phyloP scores from a whole-genome alignment of 2,888 invertebrate species.

The Synergus umbraculus region DNA sequence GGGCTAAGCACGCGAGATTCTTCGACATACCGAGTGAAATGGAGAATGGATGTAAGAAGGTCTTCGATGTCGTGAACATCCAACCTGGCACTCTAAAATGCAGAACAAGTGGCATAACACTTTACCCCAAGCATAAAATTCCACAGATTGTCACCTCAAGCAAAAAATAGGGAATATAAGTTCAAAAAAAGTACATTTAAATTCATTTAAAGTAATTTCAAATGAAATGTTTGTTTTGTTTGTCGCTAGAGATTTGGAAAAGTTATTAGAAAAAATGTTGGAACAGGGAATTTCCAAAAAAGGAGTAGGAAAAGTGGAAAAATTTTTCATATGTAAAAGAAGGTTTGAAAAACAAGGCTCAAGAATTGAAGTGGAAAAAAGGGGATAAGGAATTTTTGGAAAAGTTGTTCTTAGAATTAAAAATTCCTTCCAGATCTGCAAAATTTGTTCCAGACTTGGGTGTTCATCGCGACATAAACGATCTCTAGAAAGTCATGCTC shows the following conservation, averaged over 20 bases:
- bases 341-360: too few relatives aligned
- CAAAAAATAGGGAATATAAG: background rate
- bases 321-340: too few relatives aligned
- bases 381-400: background rate
- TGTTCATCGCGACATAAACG: constrained; percentile 41
- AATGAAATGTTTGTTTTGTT: too few relatives aligned
- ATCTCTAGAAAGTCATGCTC: constrained; percentile 52
- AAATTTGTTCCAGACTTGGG: background rate
- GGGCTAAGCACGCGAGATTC: constrained; percentile 53
- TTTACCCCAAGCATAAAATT: constrained; percentile 54
- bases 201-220: background rate
- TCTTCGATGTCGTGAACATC: constrained; percentile 46
- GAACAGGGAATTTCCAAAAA: too few relatives aligned
- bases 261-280: too few relatives aligned
- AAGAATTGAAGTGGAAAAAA: too few relatives aligned
- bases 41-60: constrained; percentile 66
- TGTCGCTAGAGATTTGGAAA: too few relatives aligned
- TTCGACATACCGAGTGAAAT: constrained; percentile 60
- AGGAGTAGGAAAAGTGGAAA: too few relatives aligned
- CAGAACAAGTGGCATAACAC: constrained; percentile 51
- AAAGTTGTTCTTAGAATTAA: background rate
- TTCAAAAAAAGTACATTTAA: background rate
- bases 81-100: constrained; percentile 49
- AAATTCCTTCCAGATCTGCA: background rate
- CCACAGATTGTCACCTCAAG: constrained; percentile 48